phyloP scores from a whole-genome alignment of 2,888 invertebrate species.

The Orthonychiurus folsomi region DNA sequence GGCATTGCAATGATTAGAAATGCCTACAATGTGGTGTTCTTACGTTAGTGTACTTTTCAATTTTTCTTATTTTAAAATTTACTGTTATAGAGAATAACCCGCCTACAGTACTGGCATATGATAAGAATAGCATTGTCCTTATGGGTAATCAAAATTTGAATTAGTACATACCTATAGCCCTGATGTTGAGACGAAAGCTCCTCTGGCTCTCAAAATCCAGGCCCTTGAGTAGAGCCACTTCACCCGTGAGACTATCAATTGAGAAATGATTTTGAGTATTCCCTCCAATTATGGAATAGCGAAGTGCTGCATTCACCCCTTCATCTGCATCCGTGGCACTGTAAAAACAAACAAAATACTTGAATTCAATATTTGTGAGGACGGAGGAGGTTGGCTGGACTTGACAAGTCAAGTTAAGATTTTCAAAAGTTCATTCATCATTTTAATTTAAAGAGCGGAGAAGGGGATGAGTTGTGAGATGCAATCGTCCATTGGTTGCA shows the following conservation, averaged over 20 bases:
- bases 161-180: slow-evolving; percentile 63
- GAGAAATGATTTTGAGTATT: slow-evolving; percentile 89
- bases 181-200: slow-evolving; percentile 76
- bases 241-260: slow-evolving; percentile 86
- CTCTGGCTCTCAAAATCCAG: slow-evolving; percentile 81
- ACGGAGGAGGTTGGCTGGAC: too few species aligned
- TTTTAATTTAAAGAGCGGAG: too few species aligned
- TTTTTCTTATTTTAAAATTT: not conserved
- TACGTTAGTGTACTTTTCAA: too few species aligned
- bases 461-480: too few species aligned
- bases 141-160: too few species aligned
- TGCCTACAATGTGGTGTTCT: too few species aligned
- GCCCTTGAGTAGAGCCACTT: slow-evolving; percentile 69
- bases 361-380: slow-evolving; percentile 3
- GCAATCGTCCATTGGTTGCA: too few species aligned
- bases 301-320: slow-evolving; percentile 82
- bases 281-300: slow-evolving; percentile 91
- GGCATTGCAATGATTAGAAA: too few species aligned
- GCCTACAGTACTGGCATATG: too few species aligned
- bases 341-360: slow-evolving; percentile 33
- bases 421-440: too few species aligned
- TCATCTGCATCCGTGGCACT: slow-evolving; percentile 87
- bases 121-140: too few species aligned
- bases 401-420: too few species aligned
- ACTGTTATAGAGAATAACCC: not conserved